phyloP scores from a whole-genome alignment of 2,888 invertebrate genomes.

The Scelioninae gen. 1 region DNA sequence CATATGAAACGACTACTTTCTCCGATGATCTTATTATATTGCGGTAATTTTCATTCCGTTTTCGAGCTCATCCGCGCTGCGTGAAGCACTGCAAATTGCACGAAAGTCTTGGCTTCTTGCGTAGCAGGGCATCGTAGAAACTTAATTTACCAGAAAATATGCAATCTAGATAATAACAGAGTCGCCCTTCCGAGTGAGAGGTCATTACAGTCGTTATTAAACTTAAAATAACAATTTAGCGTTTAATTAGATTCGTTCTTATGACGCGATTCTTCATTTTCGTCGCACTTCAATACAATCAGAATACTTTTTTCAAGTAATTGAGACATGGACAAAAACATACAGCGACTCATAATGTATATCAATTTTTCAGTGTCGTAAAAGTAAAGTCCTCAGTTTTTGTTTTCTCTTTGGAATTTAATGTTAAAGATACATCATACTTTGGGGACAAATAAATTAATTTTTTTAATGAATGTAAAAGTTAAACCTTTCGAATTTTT shows the following conservation, averaged over 20 bases:
- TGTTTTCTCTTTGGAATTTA: not conserved
- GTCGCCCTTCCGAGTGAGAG: constrained; percentile 77
- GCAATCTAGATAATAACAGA: constrained; percentile 84
- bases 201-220: constrained; percentile 82
- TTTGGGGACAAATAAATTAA: too few relatives aligned
- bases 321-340: constrained; percentile 21
- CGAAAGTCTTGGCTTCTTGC: constrained; percentile 65
- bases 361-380: not conserved
- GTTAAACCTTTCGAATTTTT: not conserved
- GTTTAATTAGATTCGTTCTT: constrained; percentile 82
- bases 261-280: constrained; percentile 48
- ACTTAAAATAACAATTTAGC: constrained; percentile 83
- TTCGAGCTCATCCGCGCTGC: constrained; percentile 61
- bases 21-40: constrained; percentile 68
- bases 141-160: constrained; percentile 84
- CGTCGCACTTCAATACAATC: constrained; percentile 23
- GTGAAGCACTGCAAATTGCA: constrained; percentile 65
- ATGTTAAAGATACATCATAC: not conserved
- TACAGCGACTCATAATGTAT: constrained; percentile 4
- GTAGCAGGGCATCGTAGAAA: constrained; percentile 71
- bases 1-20: constrained; percentile 48
- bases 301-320: constrained; percentile 11
- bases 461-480: too few relatives aligned
- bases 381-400: not conserved
- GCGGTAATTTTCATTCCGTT: constrained; percentile 65